phyloP scores from a whole-genome alignment of 2,888 invertebrate genomes.

The Drosophila formosana region DNA sequence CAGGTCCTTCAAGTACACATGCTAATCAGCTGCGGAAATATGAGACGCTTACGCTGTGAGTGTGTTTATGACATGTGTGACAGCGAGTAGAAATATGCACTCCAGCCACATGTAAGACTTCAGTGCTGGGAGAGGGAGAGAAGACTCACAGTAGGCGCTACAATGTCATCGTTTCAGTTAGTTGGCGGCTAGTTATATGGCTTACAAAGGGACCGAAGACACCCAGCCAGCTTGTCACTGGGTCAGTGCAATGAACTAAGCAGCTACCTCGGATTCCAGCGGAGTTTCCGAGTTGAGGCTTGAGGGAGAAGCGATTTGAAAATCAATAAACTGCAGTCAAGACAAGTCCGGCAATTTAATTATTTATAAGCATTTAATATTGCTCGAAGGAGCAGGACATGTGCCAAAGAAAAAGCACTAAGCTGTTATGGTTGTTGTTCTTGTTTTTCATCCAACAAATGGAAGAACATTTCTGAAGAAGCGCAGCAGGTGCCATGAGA shows the following conservation, averaged over 20 bases:
- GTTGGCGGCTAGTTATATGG: constrained; percentile 40
- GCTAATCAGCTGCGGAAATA: constrained; percentile 72
- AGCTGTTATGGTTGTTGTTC: constrained; percentile 30
- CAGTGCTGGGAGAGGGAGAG: constrained; percentile 25
- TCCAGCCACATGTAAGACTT: constrained; percentile 67
- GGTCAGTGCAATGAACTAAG: constrained; percentile 56
- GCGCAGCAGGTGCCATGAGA: constrained; percentile 63
- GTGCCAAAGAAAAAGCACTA: constrained; percentile 4
- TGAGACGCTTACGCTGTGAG: constrained; percentile 48
- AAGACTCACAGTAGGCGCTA: constrained; percentile 23
- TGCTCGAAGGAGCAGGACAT: constrained; percentile 34
- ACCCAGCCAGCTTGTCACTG: constrained; percentile 23
- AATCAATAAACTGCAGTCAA: constrained; percentile 55
- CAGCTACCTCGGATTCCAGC: constrained; percentile 6
- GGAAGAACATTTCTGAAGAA: constrained; percentile 51
- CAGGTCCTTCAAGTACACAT: constrained; percentile 66
- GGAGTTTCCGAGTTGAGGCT: constrained; percentile 3
- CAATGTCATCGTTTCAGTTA: constrained; percentile 33
- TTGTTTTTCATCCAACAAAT: constrained; percentile 28
- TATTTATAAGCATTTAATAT: constrained; percentile 60
- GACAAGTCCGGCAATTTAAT: constrained; percentile 53
- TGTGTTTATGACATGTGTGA: constrained; percentile 55
- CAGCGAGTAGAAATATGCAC: constrained; percentile 41
- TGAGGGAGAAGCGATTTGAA: constrained; percentile 11
- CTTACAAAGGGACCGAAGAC: constrained; percentile 22